Evolutionary conservation across 2,888 invertebrate species (phyloP).

Genomic region (Carabus problematicus): DNA sequence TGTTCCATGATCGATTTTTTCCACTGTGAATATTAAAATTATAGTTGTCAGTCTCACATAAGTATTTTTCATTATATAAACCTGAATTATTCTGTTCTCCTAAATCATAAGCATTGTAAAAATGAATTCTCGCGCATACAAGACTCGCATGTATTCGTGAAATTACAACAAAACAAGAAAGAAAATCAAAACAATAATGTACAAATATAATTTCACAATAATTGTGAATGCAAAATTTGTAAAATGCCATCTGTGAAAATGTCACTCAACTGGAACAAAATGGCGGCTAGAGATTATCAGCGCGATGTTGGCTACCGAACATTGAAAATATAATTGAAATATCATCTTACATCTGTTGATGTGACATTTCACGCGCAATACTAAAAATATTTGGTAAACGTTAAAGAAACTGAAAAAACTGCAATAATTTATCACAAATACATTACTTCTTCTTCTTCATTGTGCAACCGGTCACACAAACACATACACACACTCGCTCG

Average conservation of each 20-base stretch:
- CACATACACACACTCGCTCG: constrained; percentile 35
- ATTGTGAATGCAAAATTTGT: too few relatives aligned
- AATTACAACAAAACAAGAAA: constrained; percentile 11
- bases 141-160: not conserved
- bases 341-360: too few relatives aligned
- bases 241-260: too few relatives aligned
- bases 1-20: constrained; percentile 15
- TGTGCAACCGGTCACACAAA: constrained; percentile 30
- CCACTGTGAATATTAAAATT: constrained; percentile 36
- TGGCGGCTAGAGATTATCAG: too few relatives aligned
- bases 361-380: too few relatives aligned
- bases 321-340: too few relatives aligned
- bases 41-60: constrained; percentile 38
- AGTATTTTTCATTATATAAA: constrained; percentile 32
- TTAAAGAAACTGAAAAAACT: constrained; percentile 12
- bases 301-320: not conserved
- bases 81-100: constrained; percentile 33
- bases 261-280: too few relatives aligned
- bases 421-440: constrained; percentile 40
- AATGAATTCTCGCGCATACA: not conserved
- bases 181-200: constrained; percentile 7
- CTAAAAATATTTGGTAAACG: not conserved
- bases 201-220: too few relatives aligned
- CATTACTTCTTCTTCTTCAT: constrained; percentile 14
- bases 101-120: constrained; percentile 26